Base-by-base conservation (phyloP, 2,888 invertebrate species). In the Lucinisca nassula region DNA sequence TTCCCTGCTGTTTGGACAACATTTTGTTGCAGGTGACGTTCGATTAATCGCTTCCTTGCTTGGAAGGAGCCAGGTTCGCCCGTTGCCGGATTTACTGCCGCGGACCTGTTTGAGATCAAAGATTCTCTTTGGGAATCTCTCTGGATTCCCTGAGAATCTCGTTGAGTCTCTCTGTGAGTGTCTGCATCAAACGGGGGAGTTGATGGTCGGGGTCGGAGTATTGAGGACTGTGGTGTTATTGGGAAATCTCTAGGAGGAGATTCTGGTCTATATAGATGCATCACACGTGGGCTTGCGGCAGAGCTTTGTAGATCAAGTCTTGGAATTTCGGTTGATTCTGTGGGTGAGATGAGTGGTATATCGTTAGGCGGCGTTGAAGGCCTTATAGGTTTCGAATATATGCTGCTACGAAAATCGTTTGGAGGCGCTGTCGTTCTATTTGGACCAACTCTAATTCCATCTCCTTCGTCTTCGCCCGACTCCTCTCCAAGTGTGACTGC, bases 281-380 rank as follows among this genome's bases (percentile, higher is more conserved):
- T 61, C 6, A 61, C 49, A 10, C 84, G 79, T 2, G 89, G 89
- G 24, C 83, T 83, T 45, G 75, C 85, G 37, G 83, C 70, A 32
- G 83, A 76, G 30, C 85, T 87, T 45, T 67, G 75, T 27, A 90
- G 78, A 73, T 87, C 83, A 1, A 90, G 81, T 27, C 85, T 85
- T 12, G 90, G 90, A 10, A 90, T 83, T 83, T 90, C 90, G 2
- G 87, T 84, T 8, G 90, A 90, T 61, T 90, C 87, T 74, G 85
- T 73, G 0, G 89, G 87, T 6, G 90, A 78, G 17, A 84, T 79
- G 55, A 87, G 70, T 40, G 90, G 90, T 79, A 90, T 87, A 82
- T 90, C 90, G 72, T 83, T 85, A 6, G 87, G 87, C 0, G 90
- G 90, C 0, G 90, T 85, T 6, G 90, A 85, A 17, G 87, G 80